Conservation (phyloP, 2,888 invertebrate species). For the Arenicola marina region DNA sequence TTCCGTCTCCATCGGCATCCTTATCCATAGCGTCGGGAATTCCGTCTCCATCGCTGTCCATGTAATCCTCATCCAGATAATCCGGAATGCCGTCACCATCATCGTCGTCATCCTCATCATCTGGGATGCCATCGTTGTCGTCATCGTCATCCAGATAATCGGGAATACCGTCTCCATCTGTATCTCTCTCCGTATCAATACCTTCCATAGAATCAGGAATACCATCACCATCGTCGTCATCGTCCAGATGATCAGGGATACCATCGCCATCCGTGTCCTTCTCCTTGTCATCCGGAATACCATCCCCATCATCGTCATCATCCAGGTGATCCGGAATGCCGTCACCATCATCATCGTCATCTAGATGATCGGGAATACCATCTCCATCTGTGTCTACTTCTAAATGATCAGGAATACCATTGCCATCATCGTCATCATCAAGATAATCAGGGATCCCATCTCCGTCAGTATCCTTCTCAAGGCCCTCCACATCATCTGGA, state of each 20-base stretch:
- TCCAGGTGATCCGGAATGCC: slow-evolving; percentile 38
- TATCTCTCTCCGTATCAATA: slow-evolving; percentile 27
- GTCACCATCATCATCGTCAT: slow-evolving; percentile 38
- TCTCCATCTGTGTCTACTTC: slow-evolving; percentile 50
- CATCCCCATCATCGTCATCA: slow-evolving; percentile 44
- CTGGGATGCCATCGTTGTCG: slow-evolving; percentile 53
- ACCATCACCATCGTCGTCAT: slow-evolving; percentile 40
- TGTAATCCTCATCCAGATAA: slow-evolving; percentile 26
- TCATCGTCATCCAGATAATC: slow-evolving; percentile 32
- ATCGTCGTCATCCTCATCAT: slow-evolving; percentile 29
- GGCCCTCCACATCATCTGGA: slow-evolving; percentile 36
- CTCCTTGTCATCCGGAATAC: slow-evolving; percentile 35
- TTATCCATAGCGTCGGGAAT: slow-evolving; percentile 40
- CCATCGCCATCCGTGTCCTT: slow-evolving; percentile 35
- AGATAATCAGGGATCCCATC: slow-evolving; percentile 52
- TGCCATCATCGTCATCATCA: slow-evolving; percentile 43
- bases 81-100: slow-evolving; percentile 41
- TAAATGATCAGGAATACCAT: slow-evolving; percentile 48
- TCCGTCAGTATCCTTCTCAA: slow-evolving; percentile 38
- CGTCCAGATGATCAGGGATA: slow-evolving; percentile 33
- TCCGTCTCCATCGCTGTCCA: slow-evolving; percentile 51
- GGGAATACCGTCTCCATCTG: slow-evolving; percentile 39
- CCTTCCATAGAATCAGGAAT: slow-evolving; percentile 40
- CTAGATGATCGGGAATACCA: slow-evolving; percentile 44
- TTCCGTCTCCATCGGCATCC: slow-evolving; percentile 52